These are phyloP conservation scores for Chinchilla lanigera DNA, from an alignment of 2,113 vertebrate species.

Conservation along the genomic window DNA sequence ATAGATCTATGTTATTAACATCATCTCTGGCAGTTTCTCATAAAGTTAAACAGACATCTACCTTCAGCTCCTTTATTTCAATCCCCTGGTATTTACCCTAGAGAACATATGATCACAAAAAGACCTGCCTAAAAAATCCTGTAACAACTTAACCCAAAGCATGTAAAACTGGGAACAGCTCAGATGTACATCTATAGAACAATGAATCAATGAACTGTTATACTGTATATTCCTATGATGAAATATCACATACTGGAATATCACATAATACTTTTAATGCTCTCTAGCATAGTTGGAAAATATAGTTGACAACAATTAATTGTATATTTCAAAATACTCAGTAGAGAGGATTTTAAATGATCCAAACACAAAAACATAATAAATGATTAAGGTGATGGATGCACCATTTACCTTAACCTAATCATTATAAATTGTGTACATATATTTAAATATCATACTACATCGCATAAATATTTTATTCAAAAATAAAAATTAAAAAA, in stretches of 20 bases:
- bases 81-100: not conserved
- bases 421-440: not conserved
- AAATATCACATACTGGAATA: not conserved
- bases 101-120: not conserved
- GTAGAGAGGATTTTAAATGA: not conserved
- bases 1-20: not conserved
- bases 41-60: not conserved
- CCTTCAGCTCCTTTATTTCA: not conserved
- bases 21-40: not conserved
- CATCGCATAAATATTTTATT: not conserved
- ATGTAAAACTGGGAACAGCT: not conserved
- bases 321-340: not conserved
- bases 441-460: not conserved
- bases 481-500: not conserved
- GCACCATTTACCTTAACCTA: not conserved
- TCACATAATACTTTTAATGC: not conserved
- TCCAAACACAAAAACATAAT: not conserved
- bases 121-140: not conserved
- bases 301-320: not conserved
- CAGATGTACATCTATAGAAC: not conserved
- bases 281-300: not conserved
- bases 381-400: not conserved
- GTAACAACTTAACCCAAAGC: not conserved
- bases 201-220: not conserved
- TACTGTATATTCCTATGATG: not conserved